phyloP scores from a whole-genome alignment of 2,113 vertebrate genomes.

The Brachyistius frenatus region DNA sequence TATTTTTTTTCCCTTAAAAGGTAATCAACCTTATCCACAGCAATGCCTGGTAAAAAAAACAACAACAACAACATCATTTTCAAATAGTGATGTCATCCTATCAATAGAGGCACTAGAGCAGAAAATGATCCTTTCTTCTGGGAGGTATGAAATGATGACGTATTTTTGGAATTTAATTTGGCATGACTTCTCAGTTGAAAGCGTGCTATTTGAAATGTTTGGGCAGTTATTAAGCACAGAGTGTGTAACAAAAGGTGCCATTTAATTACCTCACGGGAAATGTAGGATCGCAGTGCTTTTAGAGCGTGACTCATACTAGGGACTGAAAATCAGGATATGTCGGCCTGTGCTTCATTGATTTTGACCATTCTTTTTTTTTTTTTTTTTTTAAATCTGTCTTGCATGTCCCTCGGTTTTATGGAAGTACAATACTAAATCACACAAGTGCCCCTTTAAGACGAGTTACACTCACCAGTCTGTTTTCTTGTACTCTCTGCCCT shows the following conservation, averaged over 20 bases:
- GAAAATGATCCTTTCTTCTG: neutral
- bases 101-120: slow-evolving; percentile 3
- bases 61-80: neutral
- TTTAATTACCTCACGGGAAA: neutral
- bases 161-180: neutral
- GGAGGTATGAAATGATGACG: neutral
- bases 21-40: no score
- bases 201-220: neutral
- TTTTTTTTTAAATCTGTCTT: neutral
- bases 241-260: neutral
- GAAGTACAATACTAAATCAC: neutral
- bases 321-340: neutral
- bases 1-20: no score
- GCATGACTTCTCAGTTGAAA: neutral
- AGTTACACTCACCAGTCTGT: neutral
- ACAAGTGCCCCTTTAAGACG: neutral
- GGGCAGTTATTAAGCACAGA: neutral
- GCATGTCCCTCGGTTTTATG: neutral
- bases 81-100: slow-evolving; percentile 4
- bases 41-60: no score
- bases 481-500: slow-evolving; percentile 5
- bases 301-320: neutral
- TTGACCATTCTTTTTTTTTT: neutral
- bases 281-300: neutral
- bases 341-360: neutral